Percentiles rank a stretch among this genome's conserved stretches.
These are phyloP conservation scores for Chymomyza fuscimana DNA, from an alignment of 2,888 invertebrate genomes.

Conservation along the genomic window DNA sequence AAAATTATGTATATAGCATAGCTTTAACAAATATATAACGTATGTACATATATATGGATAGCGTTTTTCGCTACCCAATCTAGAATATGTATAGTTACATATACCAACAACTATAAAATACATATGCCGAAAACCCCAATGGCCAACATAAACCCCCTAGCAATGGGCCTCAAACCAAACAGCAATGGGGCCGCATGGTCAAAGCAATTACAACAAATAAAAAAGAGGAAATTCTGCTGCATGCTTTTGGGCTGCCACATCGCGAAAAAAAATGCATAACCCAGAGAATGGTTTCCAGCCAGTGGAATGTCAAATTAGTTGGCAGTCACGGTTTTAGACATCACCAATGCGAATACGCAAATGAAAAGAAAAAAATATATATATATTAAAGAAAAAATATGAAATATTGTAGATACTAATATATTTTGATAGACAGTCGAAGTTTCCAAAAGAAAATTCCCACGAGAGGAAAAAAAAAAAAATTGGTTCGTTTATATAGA, in stretches of 20 bases:
- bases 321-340: conserved; percentile 45
- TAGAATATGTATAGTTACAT: neutral
- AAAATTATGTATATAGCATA: neutral
- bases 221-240: conserved; percentile 22
- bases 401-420: too few relatives aligned
- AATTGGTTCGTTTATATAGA: too few relatives aligned
- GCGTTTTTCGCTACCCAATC: neutral
- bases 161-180: conserved; percentile 30
- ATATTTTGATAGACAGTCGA: too few relatives aligned
- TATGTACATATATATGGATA: neutral
- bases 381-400: neutral
- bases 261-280: conserved; percentile 26
- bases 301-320: conserved; percentile 60
- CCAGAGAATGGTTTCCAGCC: neutral
- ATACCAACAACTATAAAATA: neutral
- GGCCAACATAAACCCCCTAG: conserved; percentile 6
- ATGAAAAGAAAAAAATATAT: neutral
- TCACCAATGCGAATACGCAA: conserved; percentile 7
- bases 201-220: conserved; percentile 64
- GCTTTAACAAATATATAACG: neutral
- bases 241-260: conserved; percentile 36
- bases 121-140: conserved; percentile 2
- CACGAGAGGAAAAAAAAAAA: too few relatives aligned
- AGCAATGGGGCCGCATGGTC: conserved; percentile 40
- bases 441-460: too few relatives aligned